phyloP scores from a whole-genome alignment of 35 echinoderm and acorn worm species.

The Patiria miniata region DNA sequence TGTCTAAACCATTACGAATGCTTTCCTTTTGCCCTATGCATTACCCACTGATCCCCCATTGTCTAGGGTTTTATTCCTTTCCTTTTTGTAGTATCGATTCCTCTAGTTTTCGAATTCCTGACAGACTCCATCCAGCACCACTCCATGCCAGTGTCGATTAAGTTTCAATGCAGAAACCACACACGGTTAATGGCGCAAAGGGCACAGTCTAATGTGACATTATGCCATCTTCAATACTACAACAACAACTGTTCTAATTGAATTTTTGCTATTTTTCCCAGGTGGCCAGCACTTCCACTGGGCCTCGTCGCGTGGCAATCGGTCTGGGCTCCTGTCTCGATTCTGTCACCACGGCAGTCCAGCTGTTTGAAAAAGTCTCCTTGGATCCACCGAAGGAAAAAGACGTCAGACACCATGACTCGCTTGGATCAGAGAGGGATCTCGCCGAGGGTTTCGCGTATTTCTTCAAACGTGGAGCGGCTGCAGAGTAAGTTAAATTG shows the following conservation, averaged over 20 bases:
- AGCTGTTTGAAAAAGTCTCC: neutral
- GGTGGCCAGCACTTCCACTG: neutral
- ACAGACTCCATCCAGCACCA: too few species aligned
- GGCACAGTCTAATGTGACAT: too few species aligned
- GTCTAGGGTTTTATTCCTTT: too few species aligned
- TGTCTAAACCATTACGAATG: too few species aligned
- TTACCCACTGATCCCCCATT: too few species aligned
- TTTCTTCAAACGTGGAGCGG: neutral
- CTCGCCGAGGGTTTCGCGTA: neutral
- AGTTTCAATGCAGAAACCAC: too few species aligned
- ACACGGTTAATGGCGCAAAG: too few species aligned
- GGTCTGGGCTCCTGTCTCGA: conserved; percentile 7
- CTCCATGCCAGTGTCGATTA: too few species aligned
- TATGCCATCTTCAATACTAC: too few species aligned
- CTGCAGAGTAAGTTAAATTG: neutral
- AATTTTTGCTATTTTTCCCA: neutral
- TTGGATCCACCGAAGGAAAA: neutral
- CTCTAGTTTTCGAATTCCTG: too few species aligned
- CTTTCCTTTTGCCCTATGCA: too few species aligned
- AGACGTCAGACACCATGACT: neutral
- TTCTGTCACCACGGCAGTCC: neutral
- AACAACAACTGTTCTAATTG: neutral
- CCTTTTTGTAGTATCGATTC: too few species aligned
- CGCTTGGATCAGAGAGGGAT: neutral
- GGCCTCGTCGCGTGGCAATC: neutral